Percentiles rank a stretch among this genome's conserved stretches.
phyloP scores from a whole-genome alignment of 2,113 vertebrate species.

The Saguinus imperator region DNA sequence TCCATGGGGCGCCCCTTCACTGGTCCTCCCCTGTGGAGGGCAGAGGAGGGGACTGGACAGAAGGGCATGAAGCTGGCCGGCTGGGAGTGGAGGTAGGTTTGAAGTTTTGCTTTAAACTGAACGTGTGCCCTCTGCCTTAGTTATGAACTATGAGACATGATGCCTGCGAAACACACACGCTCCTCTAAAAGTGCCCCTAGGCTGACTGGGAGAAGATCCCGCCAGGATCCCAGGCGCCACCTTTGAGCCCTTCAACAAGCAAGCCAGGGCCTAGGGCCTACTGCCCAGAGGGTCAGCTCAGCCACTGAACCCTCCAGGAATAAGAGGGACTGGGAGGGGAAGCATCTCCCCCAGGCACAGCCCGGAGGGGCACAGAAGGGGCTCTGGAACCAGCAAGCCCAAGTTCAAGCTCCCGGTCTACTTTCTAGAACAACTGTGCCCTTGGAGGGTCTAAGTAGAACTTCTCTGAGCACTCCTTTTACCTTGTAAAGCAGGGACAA shows the following conservation, averaged over 20 bases:
- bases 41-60: not conserved
- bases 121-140: not conserved
- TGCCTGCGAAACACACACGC: not conserved
- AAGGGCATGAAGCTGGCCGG: not conserved
- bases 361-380: too few relatives aligned
- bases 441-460: not conserved
- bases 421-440: not conserved
- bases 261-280: too few relatives aligned
- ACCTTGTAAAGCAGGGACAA: not conserved
- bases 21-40: not conserved
- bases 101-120: not conserved
- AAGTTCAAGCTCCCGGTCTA: not conserved
- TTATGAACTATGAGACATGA: fast-evolving
- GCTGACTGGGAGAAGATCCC: too few relatives aligned
- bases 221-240: not conserved
- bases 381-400: not conserved
- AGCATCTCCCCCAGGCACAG: not conserved
- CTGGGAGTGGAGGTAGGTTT: not conserved
- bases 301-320: not conserved
- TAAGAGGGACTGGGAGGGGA: too few relatives aligned
- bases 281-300: not conserved
- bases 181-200: not conserved
- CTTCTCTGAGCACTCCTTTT: not conserved
- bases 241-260: not conserved
- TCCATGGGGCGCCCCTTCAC: not conserved